Evolutionary conservation across 2,888 invertebrate genomes (phyloP), one percentile per base, ranked within the genome.

Genomic region (Heteromyza rotundicornis): DNA sequence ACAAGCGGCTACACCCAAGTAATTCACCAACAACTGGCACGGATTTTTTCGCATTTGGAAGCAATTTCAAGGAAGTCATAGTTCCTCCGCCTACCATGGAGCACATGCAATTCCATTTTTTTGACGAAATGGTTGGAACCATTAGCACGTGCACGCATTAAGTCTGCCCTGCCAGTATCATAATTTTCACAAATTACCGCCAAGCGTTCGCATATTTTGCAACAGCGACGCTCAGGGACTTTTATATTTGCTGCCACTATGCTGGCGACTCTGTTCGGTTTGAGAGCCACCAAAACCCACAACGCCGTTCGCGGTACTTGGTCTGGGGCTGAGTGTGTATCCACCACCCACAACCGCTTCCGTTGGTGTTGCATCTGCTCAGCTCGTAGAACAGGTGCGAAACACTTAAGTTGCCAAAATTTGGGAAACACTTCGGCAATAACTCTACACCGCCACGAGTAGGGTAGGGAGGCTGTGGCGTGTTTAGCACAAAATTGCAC

Each of bases 81-180:
- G n/a, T n/a, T n/a, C n/a, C 12, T 32, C 32, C 40, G 40, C 8
- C 40, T 7, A 40, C 27, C 7, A 10, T 10, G n/a, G 3, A 2
- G 40, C 40, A n/a, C n/a, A 40, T 40, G 40, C 47, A 47, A 47
- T 47, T 19, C 47, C n/a, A n/a, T n/a, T 17, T 5, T n/a, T 40
- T n/a, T 40, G 40, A n/a, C 40, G 40, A n/a, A 40, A 40, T n/a
- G 70, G 68, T 68, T 65, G 67, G 64, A 66, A 71, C 79, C 78
- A 80, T 82, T 82, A 82, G 77, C 82, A 82, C 82, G 82, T 82
- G 82, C 81, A 80, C 76, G 76, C 80, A 80, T 81, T 82, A 68
- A 67, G 57, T 64, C 65, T 65, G 62, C 67, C 60, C 63, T 61
- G 66, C 63, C 62, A 64, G 70, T 69, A 47, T 70, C 73, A 78